Conservation (phyloP, 1,140 invertebrate genomes). For the Chlorops oryzae region DNA sequence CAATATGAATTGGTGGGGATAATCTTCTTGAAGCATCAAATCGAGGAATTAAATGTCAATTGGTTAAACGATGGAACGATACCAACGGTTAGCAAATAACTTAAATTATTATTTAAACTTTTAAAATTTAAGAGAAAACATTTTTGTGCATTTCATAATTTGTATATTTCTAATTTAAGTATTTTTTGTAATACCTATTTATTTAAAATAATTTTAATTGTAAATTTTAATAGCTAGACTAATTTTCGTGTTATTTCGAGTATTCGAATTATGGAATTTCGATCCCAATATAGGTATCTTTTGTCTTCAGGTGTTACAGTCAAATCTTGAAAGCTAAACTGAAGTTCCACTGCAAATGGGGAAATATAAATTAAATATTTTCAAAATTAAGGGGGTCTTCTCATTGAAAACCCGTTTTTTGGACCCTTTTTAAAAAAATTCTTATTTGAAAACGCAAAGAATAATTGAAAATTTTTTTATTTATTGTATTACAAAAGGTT, state of each 20-base stretch:
- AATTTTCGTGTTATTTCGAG: conserved; percentile 8
- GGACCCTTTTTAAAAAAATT: too few species aligned
- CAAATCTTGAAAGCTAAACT: too few species aligned
- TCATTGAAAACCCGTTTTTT: too few species aligned
- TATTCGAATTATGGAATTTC: conserved; percentile 15
- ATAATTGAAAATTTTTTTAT: too few species aligned
- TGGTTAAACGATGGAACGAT: conserved; percentile 44
- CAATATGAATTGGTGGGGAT: conserved; percentile 41
- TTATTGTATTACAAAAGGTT: too few species aligned
- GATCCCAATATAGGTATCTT: conserved; percentile 17
- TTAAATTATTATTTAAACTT: too few species aligned
- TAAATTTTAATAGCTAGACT: neutral
- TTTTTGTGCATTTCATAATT: neutral
- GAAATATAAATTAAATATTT: too few species aligned
- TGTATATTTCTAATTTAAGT: neutral
- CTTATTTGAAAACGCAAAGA: too few species aligned
- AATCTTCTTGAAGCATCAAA: conserved; percentile 43
- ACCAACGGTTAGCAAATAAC: conserved; percentile 39
- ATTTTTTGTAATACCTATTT: neutral
- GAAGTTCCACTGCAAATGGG: too few species aligned
- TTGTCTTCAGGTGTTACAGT: neutral
- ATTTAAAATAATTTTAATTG: neutral
- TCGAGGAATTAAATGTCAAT: conserved; percentile 39
- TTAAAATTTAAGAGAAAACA: neutral
- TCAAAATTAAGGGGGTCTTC: too few species aligned